These are phyloP conservation scores for Vespertilio murinus DNA, from an alignment of 2,797 vertebrate genomes.

Conservation along the genomic window DNA sequence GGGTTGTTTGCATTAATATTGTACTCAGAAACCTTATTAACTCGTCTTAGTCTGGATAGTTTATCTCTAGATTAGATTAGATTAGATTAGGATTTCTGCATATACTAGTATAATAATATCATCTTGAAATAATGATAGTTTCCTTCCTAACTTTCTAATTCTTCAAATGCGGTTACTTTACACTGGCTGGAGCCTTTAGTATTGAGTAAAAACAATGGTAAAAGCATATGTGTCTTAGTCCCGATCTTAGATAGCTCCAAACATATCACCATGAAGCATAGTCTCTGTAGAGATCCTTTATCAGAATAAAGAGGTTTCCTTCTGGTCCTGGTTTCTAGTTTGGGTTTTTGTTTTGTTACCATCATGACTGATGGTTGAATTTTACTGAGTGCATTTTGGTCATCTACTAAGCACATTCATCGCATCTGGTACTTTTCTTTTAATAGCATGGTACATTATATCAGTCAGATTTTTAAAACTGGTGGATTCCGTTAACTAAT, in stretches of 20 bases:
- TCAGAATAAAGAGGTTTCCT: background rate
- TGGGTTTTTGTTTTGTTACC: background rate
- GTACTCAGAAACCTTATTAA: background rate
- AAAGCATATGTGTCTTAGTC: constrained; percentile 17
- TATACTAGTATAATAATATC: background rate
- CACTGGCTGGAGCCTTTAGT: background rate
- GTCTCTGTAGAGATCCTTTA: constrained; percentile 28
- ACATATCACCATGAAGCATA: background rate
- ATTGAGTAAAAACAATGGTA: background rate
- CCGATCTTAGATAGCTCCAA: background rate
- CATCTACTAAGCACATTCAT: background rate
- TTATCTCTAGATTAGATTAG: constrained; percentile 16
- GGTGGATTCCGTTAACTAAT: background rate
- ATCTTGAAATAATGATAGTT: constrained; percentile 27
- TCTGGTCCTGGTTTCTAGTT: constrained; percentile 29
- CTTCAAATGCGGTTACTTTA: background rate
- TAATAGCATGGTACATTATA: background rate
- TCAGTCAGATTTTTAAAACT: background rate
- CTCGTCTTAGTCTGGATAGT: background rate
- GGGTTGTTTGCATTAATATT: constrained; percentile 5
- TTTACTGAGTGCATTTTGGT: constrained; percentile 34
- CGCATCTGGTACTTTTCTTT: background rate
- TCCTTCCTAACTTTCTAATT: constrained; percentile 1
- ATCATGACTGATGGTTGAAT: background rate
- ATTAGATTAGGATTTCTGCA: background rate